A percentile compares a stretch with the other conserved stretches of the same genome.
Conservation (phyloP, 1,140 invertebrate species). For the Andrena cerasifolii region DNA sequence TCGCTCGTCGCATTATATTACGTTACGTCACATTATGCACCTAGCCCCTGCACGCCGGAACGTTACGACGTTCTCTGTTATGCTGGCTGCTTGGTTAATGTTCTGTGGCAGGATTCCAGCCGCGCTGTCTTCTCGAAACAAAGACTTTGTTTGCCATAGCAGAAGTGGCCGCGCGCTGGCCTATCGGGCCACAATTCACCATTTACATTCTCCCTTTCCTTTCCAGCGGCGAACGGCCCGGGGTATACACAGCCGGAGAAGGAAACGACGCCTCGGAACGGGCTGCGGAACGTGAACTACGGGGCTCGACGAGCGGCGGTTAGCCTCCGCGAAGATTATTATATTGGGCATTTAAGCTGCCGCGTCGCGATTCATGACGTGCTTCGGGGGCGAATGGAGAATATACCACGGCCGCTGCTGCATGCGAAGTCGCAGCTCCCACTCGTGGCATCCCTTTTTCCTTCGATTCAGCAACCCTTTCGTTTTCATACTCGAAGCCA, state of each 20-base stretch:
- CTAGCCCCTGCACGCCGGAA: constrained; percentile 23
- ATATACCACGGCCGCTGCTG: no score
- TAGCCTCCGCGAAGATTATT: constrained; percentile 25
- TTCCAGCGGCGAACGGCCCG: neutral
- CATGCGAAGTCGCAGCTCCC: no score
- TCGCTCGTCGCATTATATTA: constrained; percentile 45
- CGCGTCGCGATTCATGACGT: constrained; percentile 1
- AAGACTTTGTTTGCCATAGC: constrained; percentile 64
- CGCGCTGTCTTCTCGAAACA: constrained; percentile 68
- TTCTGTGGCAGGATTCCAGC: constrained; percentile 70
- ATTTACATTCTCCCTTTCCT: constrained; percentile 32
- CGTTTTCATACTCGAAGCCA: no score
- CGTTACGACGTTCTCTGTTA: constrained; percentile 70
- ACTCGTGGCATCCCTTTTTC: no score
- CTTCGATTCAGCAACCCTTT: no score
- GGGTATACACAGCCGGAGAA: neutral
- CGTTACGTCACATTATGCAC: constrained; percentile 63
- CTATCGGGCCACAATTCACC: constrained; percentile 46
- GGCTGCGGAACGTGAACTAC: constrained; percentile 16
- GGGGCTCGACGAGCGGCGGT: neutral
- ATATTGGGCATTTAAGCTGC: neutral
- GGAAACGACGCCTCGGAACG: constrained; percentile 11
- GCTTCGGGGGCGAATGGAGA: no score
- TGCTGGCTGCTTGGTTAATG: constrained; percentile 73
- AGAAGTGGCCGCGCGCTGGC: constrained; percentile 20